These are phyloP conservation scores for Hyles euphorbiae DNA, from an alignment of 1,140 invertebrate species.

Conservation along the genomic window DNA sequence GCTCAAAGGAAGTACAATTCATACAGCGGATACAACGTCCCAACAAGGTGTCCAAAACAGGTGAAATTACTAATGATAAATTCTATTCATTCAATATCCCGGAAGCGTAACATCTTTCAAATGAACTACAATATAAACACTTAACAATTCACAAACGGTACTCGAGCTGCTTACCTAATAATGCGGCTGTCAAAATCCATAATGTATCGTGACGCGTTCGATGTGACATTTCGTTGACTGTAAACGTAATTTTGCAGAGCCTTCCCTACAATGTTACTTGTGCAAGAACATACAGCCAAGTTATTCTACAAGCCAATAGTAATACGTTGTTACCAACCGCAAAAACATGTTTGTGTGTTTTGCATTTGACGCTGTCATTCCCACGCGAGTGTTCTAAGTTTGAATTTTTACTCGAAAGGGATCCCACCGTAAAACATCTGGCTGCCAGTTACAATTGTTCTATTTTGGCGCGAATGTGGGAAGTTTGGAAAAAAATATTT, in stretches of 20 bases:
- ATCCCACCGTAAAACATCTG: constrained; percentile 30
- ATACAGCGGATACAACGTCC: not conserved
- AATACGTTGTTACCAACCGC: not conserved
- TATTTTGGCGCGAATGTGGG: constrained; percentile 11
- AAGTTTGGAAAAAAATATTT: constrained; percentile 5
- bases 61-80: constrained; percentile 22
- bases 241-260: constrained; percentile 3
- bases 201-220: not conserved
- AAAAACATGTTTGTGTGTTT: constrained; percentile 15
- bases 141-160: constrained; percentile 42
- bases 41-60: constrained; percentile 15
- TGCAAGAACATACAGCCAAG: not conserved
- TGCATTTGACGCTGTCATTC: constrained; percentile 23
- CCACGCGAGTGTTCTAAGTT: constrained; percentile 27
- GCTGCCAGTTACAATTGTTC: constrained; percentile 23
- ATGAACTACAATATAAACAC: constrained; percentile 31
- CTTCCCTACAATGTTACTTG: not conserved
- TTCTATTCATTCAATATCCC: constrained; percentile 20
- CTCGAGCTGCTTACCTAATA: constrained; percentile 1
- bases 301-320: too few species aligned
- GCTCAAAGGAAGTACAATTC: constrained; percentile 6
- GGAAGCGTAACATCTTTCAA: constrained; percentile 43
- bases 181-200: not conserved
- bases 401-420: constrained; percentile 18
- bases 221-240: not conserved